These are phyloP conservation scores for Pteropus alecto DNA, from an alignment of 2,113 vertebrate genomes.

Conservation along the genomic window DNA sequence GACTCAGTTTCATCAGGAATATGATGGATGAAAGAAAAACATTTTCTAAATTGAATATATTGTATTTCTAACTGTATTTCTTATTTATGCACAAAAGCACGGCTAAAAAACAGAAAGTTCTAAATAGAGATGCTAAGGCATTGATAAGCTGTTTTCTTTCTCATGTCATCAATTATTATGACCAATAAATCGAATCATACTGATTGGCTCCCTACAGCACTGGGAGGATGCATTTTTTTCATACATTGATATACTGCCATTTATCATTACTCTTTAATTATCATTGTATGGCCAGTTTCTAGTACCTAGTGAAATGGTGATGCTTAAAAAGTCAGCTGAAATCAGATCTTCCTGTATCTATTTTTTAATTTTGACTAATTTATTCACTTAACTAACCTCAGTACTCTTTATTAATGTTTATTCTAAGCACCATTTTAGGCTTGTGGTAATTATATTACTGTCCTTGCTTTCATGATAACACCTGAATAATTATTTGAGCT, in stretches of 20 bases:
- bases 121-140: background rate
- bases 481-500: background rate
- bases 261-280: conserved; percentile 42
- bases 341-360: background rate
- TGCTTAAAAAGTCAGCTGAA: conserved; percentile 30
- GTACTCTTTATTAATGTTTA: background rate
- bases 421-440: background rate
- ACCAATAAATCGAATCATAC: conserved; percentile 50
- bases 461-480: background rate
- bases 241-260: background rate
- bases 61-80: background rate
- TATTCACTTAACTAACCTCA: background rate
- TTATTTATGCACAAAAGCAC: background rate
- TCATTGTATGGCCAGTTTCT: background rate
- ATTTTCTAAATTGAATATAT: background rate
- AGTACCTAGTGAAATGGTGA: background rate
- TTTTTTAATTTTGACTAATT: background rate
- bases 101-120: conserved; percentile 4
- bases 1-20: background rate
- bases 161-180: conserved; percentile 54
- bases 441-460: background rate
- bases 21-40: background rate
- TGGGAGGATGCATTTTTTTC: conserved; percentile 20
- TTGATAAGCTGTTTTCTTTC: conserved; percentile 42
- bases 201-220: conserved; percentile 29